Evolutionary conservation across 1,140 invertebrate species (phyloP).

Genomic region (Drosophila pseudoananassae): DNA sequence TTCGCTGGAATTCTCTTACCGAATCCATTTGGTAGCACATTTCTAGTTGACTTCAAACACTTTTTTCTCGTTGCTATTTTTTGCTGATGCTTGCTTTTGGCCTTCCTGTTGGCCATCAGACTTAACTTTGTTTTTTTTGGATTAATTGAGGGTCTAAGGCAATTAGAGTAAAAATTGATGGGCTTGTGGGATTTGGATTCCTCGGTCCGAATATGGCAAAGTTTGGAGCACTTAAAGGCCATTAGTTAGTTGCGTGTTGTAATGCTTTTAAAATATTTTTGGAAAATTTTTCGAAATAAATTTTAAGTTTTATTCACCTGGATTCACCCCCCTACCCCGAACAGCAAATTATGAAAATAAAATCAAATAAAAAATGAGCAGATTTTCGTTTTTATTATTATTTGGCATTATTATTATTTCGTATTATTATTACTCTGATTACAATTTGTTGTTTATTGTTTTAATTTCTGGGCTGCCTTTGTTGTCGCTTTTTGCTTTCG

Average conservation of each 20-base stretch:
- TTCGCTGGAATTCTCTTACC: neutral
- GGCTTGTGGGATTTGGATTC: constrained; percentile 13
- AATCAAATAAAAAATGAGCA: constrained; percentile 37
- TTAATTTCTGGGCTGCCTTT: constrained; percentile 36
- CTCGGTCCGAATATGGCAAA: neutral
- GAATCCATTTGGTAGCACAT: constrained; percentile 25
- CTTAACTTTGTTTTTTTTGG: constrained; percentile 25
- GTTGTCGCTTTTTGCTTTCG: constrained; percentile 32
- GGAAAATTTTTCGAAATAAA: neutral
- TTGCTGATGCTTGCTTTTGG: neutral
- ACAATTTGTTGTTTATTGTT: constrained; percentile 60
- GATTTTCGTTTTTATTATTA: constrained; percentile 47
- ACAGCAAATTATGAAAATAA: constrained; percentile 30
- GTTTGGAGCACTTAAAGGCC: neutral
- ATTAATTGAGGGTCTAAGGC: constrained; percentile 43
- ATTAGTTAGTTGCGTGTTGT: neutral
- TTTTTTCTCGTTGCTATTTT: constrained; percentile 11
- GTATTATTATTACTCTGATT: constrained; percentile 54
- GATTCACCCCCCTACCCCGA: neutral
- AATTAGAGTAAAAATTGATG: constrained; percentile 55
- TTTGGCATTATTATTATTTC: constrained; percentile 46
- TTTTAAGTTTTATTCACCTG: neutral
- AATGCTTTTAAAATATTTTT: neutral
- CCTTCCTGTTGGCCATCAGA: constrained; percentile 7
- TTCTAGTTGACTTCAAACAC: constrained; percentile 33